phyloP scores from a whole-genome alignment of 1,140 invertebrate species.

The Drosophila kohkoa region DNA sequence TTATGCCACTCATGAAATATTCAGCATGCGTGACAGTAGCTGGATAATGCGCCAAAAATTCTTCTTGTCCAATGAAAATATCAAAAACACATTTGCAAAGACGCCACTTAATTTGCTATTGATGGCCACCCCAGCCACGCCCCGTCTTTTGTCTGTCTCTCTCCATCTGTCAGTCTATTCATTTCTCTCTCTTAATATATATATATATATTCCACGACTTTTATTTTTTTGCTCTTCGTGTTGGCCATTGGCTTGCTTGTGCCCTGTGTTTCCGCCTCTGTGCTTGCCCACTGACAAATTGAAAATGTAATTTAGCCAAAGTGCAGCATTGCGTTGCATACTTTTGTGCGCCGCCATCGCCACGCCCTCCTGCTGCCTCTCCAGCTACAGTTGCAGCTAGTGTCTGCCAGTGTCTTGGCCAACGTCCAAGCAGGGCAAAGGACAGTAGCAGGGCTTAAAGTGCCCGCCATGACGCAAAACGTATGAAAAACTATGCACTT shows the following conservation, averaged over 20 bases:
- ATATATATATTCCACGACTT: neutral
- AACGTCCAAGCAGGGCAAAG: slow-evolving; percentile 50
- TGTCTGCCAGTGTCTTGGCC: slow-evolving; percentile 43
- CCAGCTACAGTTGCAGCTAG: neutral
- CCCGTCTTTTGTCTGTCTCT: neutral
- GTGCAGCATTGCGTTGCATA: slow-evolving; percentile 63
- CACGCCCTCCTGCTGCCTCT: slow-evolving; percentile 10
- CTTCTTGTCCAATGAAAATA: slow-evolving; percentile 62
- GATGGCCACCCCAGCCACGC: slow-evolving; percentile 48
- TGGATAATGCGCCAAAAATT: slow-evolving; percentile 65
- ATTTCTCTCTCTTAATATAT: slow-evolving; percentile 15
- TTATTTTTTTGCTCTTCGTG: slow-evolving; percentile 1
- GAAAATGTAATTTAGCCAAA: slow-evolving; percentile 79
- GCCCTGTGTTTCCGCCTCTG: slow-evolving; percentile 33
- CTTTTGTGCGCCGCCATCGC: slow-evolving; percentile 32
- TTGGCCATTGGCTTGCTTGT: slow-evolving; percentile 25
- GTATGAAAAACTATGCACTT: slow-evolving; percentile 57
- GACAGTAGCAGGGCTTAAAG: slow-evolving; percentile 40
- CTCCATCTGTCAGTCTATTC: slow-evolving; percentile 20
- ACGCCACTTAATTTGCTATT: slow-evolving; percentile 70
- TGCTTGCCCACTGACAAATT: slow-evolving; percentile 70
- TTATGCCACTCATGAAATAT: slow-evolving; percentile 77
- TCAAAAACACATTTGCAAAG: slow-evolving; percentile 70
- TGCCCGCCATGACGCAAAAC: slow-evolving; percentile 49
- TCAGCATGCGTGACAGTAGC: slow-evolving; percentile 58